Base-by-base conservation (phyloP, 2,888 invertebrate species). In the Eristalinus sepulchralis region DNA sequence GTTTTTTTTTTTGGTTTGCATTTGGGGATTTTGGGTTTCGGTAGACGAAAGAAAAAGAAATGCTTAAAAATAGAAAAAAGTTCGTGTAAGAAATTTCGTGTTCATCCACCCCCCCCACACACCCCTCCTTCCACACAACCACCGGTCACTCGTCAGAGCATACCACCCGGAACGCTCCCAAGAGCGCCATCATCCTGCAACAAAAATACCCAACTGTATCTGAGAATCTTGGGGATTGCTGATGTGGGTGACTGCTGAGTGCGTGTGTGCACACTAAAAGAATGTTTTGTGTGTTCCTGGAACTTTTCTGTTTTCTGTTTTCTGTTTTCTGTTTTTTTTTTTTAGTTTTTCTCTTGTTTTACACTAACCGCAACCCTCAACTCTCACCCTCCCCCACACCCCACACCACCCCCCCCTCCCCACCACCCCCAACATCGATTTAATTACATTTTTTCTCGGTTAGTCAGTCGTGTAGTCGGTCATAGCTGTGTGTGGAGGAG, bases 21-120 rank as follows among this genome's bases (percentile, higher is more conserved):
- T 27, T 27, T 27, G 27, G 27, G 27, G n/a, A n/a, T n/a, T n/a
- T n/a, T n/a, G n/a, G n/a, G n/a, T n/a, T n/a, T n/a, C n/a, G n/a
- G 27, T 27, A 27, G 2, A 27, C 13, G 1, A n/a, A n/a, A 0
- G n/a, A n/a, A 17, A 5, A 47, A 17, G n/a, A 47, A 60, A 34
- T 6, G 1, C 9, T 34, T 67, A 70, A 62, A 77, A 77, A 77
- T 77, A 77, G 79, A 17, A 72, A 33, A 1, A 36, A 33, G 47
- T 62, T 71, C 31, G 34, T 53, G 31, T 8, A 68, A 60, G 20
- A 24, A 68, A 34, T 24, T 63, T 33, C 8, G 53, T 78, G 63
- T 71, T 78, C 64, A 57, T 71, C 57, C 34, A 8, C 34, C n/a
- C 6, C 17, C 0, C 17, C 47, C 6, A 0, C 47, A 13, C 2